Percentiles rank a stretch among this genome's conserved stretches.
Evolutionary conservation across 2,888 invertebrate genomes (phyloP).

Genomic region (Aphidius colemani): DNA sequence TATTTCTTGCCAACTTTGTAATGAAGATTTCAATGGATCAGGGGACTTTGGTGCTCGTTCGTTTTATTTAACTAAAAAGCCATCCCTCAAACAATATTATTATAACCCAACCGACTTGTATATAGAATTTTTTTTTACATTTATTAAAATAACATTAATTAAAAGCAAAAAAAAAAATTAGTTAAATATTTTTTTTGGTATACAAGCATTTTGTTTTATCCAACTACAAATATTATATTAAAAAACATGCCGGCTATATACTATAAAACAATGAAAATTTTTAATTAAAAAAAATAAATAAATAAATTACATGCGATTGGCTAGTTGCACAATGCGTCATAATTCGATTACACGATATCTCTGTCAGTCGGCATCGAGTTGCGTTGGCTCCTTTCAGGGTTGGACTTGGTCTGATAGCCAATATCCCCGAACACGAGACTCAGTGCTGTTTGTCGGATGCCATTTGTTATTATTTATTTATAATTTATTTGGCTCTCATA

Average conservation of each 20-base stretch:
- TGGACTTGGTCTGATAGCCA: slow-evolving; percentile 54
- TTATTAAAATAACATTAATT: not conserved
- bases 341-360: slow-evolving; percentile 54
- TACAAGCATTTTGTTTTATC: too few species aligned
- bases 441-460: slow-evolving; percentile 61
- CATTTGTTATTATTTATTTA: slow-evolving; percentile 40
- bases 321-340: slow-evolving; percentile 62
- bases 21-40: too few species aligned
- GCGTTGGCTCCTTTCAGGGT: slow-evolving; percentile 56
- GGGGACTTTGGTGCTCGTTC: too few species aligned
- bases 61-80: too few species aligned
- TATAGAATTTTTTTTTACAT: not conserved
- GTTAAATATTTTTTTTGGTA: slow-evolving; percentile 23
- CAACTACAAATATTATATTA: too few species aligned
- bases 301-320: slow-evolving; percentile 57
- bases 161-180: slow-evolving; percentile 12
- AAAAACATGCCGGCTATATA: too few species aligned
- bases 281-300: too few species aligned
- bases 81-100: too few species aligned
- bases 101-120: not conserved
- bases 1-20: too few species aligned
- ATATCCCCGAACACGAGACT: slow-evolving; percentile 63
- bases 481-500: slow-evolving; percentile 11
- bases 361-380: slow-evolving; percentile 41
- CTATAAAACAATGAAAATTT: too few species aligned